phyloP scores from a whole-genome alignment of 2,113 vertebrate genomes.

The Gadus macrocephalus region DNA sequence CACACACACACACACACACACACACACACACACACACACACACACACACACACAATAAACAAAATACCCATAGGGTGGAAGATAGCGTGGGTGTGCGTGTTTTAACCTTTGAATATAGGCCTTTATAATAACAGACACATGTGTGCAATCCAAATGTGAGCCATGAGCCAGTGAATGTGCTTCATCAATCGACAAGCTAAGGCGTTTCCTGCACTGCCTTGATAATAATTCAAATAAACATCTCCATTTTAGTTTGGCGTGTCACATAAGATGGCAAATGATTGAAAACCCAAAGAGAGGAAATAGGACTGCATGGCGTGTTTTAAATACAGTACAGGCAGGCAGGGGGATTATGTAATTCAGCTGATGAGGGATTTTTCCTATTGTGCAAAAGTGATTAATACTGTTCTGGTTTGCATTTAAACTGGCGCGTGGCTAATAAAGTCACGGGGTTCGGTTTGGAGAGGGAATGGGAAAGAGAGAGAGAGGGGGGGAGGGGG shows the following conservation, averaged over 20 bases:
- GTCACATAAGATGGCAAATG: slow-evolving; percentile 17
- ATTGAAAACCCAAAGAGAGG: slow-evolving; percentile 5
- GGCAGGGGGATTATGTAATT: slow-evolving; percentile 22
- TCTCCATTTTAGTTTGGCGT: slow-evolving; percentile 11
- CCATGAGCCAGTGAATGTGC: slow-evolving; percentile 34
- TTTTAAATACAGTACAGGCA: slow-evolving; percentile 32
- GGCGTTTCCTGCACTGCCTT: slow-evolving; percentile 33
- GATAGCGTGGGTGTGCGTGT: too few relatives aligned
- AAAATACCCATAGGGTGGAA: too few relatives aligned
- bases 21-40: too few relatives aligned
- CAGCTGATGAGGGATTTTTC: slow-evolving; percentile 50
- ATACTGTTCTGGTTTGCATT: slow-evolving; percentile 48
- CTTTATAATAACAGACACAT: neutral
- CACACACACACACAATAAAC: too few relatives aligned
- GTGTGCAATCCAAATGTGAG: neutral
- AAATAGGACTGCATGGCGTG: slow-evolving; percentile 32
- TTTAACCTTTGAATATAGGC: slow-evolving; percentile 14
- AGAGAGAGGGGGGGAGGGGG: slow-evolving; percentile 27
- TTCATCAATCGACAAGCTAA: slow-evolving; percentile 35
- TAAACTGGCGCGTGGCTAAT: slow-evolving; percentile 22
- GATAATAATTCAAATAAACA: slow-evolving; percentile 43
- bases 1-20: neutral
- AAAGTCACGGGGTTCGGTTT: slow-evolving; percentile 58
- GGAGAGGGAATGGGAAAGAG: neutral
- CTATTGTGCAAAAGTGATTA: slow-evolving; percentile 41